Base-by-base conservation (phyloP, 2,888 invertebrate genomes). In the Clostera curtula region DNA sequence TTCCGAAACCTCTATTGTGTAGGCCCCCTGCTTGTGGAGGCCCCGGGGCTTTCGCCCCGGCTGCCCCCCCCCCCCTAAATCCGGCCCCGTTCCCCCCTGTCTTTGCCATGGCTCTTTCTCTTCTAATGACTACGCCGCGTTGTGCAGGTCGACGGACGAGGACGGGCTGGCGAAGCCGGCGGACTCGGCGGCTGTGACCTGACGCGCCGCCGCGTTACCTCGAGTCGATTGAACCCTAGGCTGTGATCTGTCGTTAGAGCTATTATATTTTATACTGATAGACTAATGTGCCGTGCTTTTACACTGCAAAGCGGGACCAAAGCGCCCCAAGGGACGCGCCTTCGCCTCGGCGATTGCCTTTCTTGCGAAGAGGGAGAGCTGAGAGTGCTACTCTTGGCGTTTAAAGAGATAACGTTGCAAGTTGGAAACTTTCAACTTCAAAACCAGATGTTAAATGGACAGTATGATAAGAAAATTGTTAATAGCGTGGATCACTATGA, bases 231-330 rank as follows among this genome's bases (percentile, higher is more conserved):
- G 55, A 51, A 49, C 51, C 69, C 56, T 66, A 69, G 84, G 84
- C 84, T 83, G 84, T 83, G 84, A 84, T 79, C 80, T 76, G 70
- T 72, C 68, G 48, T 68, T 67, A 72, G 56, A 65, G 59, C 59
- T 71, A 61, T 56, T 61, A 51, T 66, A 56, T 37, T 34, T 29
- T 36, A 22, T 48, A 39, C 40, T 37, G 40, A 38, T 46, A 40
- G 56, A 55, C 35, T 62, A 46, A 54, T 53, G 50, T 61, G 59
- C 59, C 56, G 63, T 59, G 68, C 66, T 68, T 65, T 58, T 61
- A 47, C 59, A 67, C 54, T 41, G 56, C 49, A 49, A 44, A 49
- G 56, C 57, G 72, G 71, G 72, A 72, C 72, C 72, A 71, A 72
- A 36, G 52, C 49, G 43, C 45, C 45, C 46, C 38, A 46, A 28